These are phyloP conservation scores for Myotis daubentonii DNA, from an alignment of 2,797 vertebrate genomes.

Conservation along the genomic window DNA sequence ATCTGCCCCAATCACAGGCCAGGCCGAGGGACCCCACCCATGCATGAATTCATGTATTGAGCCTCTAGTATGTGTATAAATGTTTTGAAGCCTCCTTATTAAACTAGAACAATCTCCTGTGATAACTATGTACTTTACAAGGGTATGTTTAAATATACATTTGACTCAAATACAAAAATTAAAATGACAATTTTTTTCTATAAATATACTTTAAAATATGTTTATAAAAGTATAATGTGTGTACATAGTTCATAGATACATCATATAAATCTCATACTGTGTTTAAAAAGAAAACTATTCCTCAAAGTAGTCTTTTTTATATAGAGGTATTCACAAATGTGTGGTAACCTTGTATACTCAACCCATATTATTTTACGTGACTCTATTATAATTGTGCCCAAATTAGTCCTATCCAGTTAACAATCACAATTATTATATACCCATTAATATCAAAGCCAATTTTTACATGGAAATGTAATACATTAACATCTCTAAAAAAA, in stretches of 20 bases:
- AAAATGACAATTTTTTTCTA: constrained; percentile 3
- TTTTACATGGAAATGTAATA: not conserved
- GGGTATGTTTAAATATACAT: not conserved
- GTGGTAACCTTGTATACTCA: not conserved
- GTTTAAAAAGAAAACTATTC: not conserved
- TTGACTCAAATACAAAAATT: not conserved
- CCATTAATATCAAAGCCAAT: not conserved
- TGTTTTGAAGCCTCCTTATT: not conserved
- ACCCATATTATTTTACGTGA: not conserved
- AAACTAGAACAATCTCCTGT: not conserved
- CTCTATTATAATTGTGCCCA: not conserved
- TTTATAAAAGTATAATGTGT: not conserved
- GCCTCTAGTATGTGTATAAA: not conserved
- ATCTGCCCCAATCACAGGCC: no score
- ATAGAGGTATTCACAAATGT: not conserved
- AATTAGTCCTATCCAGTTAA: not conserved
- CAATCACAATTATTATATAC: not conserved
- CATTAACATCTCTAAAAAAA: not conserved
- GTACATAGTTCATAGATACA: not conserved
- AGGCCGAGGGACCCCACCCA: no score
- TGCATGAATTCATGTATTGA: no score
- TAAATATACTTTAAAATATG: constrained; percentile 11
- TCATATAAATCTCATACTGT: not conserved
- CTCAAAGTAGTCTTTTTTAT: not conserved
- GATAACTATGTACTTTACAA: constrained; percentile 34